Evolutionary conservation across 2,888 invertebrate species (phyloP).

Genomic region (Eristalinus sepulchralis): DNA sequence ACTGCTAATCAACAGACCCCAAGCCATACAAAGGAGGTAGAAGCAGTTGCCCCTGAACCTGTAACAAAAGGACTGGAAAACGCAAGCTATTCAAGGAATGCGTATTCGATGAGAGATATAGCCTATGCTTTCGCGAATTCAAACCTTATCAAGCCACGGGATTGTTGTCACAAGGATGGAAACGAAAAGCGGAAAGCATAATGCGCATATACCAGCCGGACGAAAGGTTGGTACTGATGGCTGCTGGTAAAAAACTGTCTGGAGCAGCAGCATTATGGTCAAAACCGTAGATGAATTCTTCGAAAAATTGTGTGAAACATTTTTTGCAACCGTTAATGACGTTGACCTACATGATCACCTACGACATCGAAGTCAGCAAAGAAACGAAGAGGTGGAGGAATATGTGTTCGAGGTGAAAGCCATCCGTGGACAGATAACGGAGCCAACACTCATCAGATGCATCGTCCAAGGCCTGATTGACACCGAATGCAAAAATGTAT

Average conservation of each 20-base stretch:
- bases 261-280: background rate
- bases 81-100: background rate
- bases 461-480: background rate
- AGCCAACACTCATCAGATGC: background rate
- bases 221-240: constrained; percentile 1
- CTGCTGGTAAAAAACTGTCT: background rate
- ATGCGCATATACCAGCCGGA: background rate
- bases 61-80: no score
- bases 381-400: background rate
- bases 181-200: background rate
- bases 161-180: background rate
- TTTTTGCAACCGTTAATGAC: background rate
- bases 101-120: background rate
- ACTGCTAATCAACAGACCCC: no score
- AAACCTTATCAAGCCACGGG: background rate
- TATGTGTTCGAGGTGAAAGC: constrained; percentile 7
- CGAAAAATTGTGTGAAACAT: background rate
- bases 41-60: no score
- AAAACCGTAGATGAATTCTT: background rate
- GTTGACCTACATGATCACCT: background rate
- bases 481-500: background rate
- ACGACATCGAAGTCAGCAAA: background rate
- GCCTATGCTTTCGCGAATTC: background rate
- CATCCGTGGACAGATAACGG: background rate
- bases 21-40: no score